Percentiles rank a stretch among this genome's conserved stretches.
These are phyloP conservation scores for Cebidichthys violaceus DNA, from an alignment of 2,113 vertebrate genomes.

Conservation along the genomic window DNA sequence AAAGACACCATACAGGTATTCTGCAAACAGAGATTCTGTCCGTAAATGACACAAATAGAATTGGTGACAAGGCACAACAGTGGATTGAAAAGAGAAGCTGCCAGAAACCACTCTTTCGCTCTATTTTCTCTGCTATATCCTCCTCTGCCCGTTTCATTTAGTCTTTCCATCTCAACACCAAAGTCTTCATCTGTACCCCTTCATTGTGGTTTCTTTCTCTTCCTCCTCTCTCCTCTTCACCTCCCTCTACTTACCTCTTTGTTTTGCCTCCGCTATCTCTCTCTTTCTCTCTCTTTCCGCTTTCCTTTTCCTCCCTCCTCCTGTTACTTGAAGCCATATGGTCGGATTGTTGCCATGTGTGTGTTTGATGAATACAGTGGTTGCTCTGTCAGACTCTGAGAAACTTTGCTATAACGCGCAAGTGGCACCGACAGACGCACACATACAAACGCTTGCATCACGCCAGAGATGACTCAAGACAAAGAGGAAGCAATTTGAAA, in stretches of 20 bases:
- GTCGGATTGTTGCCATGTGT: constrained; percentile 72
- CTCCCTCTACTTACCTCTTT: constrained; percentile 9
- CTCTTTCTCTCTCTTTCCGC: constrained; percentile 23
- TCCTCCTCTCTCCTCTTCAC: background rate
- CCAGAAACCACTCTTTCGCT: background rate
- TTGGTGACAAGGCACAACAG: background rate
- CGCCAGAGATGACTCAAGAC: constrained; percentile 1
- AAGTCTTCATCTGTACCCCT: constrained; percentile 3
- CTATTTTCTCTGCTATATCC: background rate
- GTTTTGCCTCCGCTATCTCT: constrained; percentile 42
- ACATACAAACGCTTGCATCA: constrained; percentile 1
- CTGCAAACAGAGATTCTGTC: background rate
- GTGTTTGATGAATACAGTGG: constrained; percentile 72
- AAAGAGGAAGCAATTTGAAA: constrained; percentile 44
- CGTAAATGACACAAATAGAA: too few species aligned
- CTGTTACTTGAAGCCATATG: constrained; percentile 64
- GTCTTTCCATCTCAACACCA: constrained; percentile 13
- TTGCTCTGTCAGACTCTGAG: constrained; percentile 66
- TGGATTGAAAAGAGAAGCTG: constrained; percentile 2
- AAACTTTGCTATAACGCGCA: constrained; percentile 47
- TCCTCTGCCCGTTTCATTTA: background rate
- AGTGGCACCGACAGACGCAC: constrained; percentile 30
- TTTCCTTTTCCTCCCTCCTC: constrained; percentile 36
- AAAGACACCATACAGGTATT: too few species aligned
- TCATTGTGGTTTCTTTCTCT: background rate